Base-by-base conservation (phyloP, 1,140 invertebrate species). In the Camponotus floridanus region DNA sequence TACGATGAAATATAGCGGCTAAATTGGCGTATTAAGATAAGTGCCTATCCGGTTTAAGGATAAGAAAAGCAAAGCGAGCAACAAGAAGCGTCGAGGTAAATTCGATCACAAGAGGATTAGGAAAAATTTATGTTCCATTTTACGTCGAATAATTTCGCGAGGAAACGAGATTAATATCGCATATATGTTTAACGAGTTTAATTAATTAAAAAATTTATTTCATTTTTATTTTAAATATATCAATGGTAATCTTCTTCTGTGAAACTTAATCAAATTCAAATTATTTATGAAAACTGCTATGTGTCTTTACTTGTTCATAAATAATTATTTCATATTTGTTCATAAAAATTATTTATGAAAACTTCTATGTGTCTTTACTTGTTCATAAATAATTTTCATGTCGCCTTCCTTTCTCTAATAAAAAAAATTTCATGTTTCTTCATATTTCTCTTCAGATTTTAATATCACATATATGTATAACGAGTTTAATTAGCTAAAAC, bases 11-110 rank as follows among this genome's bases (percentile, higher is more conserved):
- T 80, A 70, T 80, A 57, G 78, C 48, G 65, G 64, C 51, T 80
- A 70, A 70, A 80, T 80, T 55, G 78, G 21, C 65, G 78, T 48
- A 80, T 80, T 80, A 70, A 80, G 78, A 80, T 80, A 80, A 70
- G 64, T 48, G 36, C 15, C 55, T 67, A 51, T 80, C 78, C 48
- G 65, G 48, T 65, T 80, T 42, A 15, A 70, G 67, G 48, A 42
- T 80, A 68, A 70, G 78, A 36, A 39, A 80, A 51, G 33, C 21
- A n/a, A 42, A 36, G 48, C n/a, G 21, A 80, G 76, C 76, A 55
- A 70, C 39, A 80, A 80, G 45, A 55, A 21, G 33, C 18, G 33
- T 33, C 45, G 76, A 31, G 76, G 31, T 80, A 68, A 70, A 65
- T 68, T 42, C 45, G 48, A 57, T 57, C 76, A 39, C 26, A 6